Conservation (phyloP, 2,888 invertebrate species). For the Tenthredo notha region DNA sequence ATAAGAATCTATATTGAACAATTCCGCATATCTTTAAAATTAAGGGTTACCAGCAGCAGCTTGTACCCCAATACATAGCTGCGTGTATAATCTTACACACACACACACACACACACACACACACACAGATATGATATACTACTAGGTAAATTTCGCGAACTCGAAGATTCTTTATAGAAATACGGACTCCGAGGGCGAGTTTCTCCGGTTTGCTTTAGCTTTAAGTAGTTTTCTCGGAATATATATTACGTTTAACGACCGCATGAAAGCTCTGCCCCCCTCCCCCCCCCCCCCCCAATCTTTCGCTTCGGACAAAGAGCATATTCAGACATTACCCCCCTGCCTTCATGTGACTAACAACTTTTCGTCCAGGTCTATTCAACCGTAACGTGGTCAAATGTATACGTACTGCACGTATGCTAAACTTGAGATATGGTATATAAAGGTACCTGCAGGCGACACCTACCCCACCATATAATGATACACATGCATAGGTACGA, state of each 20-base stretch:
- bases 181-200: not conserved
- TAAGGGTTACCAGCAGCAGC: not conserved
- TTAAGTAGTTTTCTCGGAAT: constrained; percentile 32
- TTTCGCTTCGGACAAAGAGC: constrained; percentile 22
- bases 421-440: too few species aligned
- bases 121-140: not conserved
- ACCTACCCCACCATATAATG: not conserved
- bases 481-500: not conserved
- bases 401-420: not conserved
- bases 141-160: not conserved
- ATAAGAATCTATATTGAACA: not conserved
- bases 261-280: constrained; percentile 11
- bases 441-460: too few species aligned
- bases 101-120: not conserved
- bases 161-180: not conserved
- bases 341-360: constrained; percentile 33
- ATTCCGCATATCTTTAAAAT: not conserved
- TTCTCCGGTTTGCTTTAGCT: constrained; percentile 1
- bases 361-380: constrained; percentile 30
- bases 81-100: not conserved
- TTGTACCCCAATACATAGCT: not conserved
- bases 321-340: constrained; percentile 20
- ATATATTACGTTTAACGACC: constrained; percentile 32
- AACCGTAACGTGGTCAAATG: constrained; percentile 23
- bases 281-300: not conserved